Evolutionary conservation across 2,797 vertebrate species (phyloP).

Genomic region (Lepus townsendii): DNA sequence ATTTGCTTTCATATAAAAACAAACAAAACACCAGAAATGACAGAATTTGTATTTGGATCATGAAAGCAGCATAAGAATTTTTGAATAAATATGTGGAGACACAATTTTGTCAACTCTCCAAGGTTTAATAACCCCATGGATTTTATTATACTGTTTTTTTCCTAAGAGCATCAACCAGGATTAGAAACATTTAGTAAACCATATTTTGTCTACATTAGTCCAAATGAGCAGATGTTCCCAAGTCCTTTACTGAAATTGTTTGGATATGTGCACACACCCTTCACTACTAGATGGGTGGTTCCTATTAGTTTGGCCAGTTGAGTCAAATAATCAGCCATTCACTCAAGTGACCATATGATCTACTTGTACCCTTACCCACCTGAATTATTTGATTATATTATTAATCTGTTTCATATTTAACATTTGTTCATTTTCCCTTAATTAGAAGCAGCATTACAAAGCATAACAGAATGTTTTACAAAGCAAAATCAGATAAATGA

Average conservation of each 20-base stretch:
- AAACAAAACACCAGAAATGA: slow-evolving; percentile 39
- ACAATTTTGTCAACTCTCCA: slow-evolving; percentile 55
- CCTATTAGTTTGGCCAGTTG: background rate
- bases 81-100: slow-evolving; percentile 63
- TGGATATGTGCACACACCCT: slow-evolving; percentile 6
- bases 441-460: background rate
- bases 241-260: slow-evolving; percentile 63
- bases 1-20: slow-evolving; percentile 3
- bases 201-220: slow-evolving; percentile 62
- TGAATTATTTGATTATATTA: background rate
- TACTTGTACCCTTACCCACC: background rate
- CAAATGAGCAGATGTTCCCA: slow-evolving; percentile 65
- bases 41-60: slow-evolving; percentile 38
- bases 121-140: slow-evolving; percentile 48
- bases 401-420: slow-evolving; percentile 47
- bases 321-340: slow-evolving; percentile 4
- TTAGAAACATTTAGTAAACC: slow-evolving; percentile 57
- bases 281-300: slow-evolving; percentile 47
- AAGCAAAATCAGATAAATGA: background rate
- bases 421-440: slow-evolving; percentile 22
- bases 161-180: slow-evolving; percentile 54
- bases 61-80: slow-evolving; percentile 34
- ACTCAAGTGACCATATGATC: background rate
- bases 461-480: background rate
- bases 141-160: slow-evolving; percentile 49